Percentiles rank a stretch among this genome's conserved stretches.
Evolutionary conservation across 2,797 vertebrate genomes (phyloP).

Genomic region (Cryptoblepharus egeriae): DNA sequence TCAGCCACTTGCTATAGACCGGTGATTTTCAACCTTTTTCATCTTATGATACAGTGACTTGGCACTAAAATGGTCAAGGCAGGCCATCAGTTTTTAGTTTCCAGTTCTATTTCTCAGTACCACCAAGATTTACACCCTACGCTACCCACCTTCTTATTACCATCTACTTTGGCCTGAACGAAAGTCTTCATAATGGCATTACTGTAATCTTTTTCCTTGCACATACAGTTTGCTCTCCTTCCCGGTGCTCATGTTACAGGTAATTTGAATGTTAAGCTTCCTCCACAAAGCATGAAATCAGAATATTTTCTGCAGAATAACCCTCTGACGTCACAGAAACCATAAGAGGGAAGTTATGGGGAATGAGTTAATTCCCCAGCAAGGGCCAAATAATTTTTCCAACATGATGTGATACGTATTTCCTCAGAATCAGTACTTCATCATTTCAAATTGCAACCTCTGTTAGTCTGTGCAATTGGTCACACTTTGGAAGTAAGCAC

Average conservation of each 20-base stretch:
- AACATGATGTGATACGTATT: not conserved
- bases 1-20: too few relatives aligned
- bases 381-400: not conserved
- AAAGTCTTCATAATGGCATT: not conserved
- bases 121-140: not conserved
- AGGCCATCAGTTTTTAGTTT: too few relatives aligned
- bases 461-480: not conserved
- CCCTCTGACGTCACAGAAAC: not conserved
- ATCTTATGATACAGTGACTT: too few relatives aligned
- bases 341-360: not conserved
- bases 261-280: not conserved
- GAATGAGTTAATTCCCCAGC: not conserved
- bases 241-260: slow-evolving; percentile 11
- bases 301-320: not conserved
- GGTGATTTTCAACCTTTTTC: too few relatives aligned
- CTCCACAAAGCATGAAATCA: slow-evolving; percentile 4
- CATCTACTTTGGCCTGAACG: not conserved
- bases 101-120: not conserved
- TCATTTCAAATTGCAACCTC: not conserved
- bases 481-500: not conserved
- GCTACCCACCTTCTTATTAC: not conserved
- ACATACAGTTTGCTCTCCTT: slow-evolving; percentile 4
- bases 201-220: not conserved
- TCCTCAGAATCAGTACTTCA: not conserved
- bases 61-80: too few relatives aligned